phyloP scores from a whole-genome alignment of 2,888 invertebrate genomes.

The Achlya flavicornis region DNA sequence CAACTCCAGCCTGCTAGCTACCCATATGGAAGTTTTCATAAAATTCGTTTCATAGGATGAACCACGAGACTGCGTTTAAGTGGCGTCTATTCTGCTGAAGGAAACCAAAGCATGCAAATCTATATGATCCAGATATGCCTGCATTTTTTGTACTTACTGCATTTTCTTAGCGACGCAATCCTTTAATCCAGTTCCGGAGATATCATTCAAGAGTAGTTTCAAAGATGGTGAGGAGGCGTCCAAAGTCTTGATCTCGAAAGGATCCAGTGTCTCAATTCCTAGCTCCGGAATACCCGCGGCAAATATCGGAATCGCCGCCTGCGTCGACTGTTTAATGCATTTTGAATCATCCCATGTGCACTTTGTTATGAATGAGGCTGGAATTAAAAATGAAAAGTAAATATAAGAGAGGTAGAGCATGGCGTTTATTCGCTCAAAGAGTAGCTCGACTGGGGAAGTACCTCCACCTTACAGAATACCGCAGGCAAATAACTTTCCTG shows the following conservation, averaged over 20 bases:
- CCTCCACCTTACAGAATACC: no score
- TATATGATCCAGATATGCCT: no score
- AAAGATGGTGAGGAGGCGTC: constrained; percentile 47
- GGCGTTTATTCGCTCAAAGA: no score
- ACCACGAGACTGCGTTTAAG: no score
- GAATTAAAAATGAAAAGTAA: constrained; percentile 17
- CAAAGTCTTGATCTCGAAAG: constrained; percentile 43
- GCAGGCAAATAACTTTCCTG: no score
- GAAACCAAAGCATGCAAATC: no score
- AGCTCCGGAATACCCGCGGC: constrained; percentile 40
- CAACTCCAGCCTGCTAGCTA: no score
- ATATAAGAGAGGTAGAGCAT: background rate
- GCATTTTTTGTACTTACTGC: constrained; percentile 44
- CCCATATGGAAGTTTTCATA: no score
- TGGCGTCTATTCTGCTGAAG: no score
- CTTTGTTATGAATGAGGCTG: constrained; percentile 49
- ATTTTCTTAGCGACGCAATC: constrained; percentile 48
- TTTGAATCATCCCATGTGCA: constrained; percentile 38
- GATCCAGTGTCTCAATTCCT: constrained; percentile 47
- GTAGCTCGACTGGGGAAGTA: no score
- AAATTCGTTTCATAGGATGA: no score
- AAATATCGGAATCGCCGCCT: constrained; percentile 32
- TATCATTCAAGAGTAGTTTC: constrained; percentile 44
- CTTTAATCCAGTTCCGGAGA: constrained; percentile 48
- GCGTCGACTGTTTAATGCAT: constrained; percentile 42